Evolutionary conservation across 2,113 vertebrate genomes (phyloP).

Genomic region (Lichenostomus cassidix): DNA sequence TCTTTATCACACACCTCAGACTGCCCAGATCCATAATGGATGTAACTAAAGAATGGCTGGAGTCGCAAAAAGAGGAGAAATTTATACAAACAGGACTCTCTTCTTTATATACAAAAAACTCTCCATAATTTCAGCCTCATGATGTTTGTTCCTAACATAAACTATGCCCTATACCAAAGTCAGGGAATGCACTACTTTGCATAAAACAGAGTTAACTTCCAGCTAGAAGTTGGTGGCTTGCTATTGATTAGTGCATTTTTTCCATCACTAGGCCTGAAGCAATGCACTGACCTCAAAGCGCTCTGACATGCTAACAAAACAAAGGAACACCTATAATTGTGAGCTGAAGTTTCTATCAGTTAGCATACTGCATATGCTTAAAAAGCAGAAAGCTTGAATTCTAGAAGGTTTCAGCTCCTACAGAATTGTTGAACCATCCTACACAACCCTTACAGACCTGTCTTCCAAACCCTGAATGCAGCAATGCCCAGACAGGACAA

Average conservation of each 20-base stretch:
- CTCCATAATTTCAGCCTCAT: background rate
- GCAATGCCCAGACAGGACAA: background rate
- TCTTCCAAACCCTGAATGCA: background rate
- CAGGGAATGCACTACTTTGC: background rate
- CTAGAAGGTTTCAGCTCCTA: background rate
- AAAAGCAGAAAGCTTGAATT: background rate
- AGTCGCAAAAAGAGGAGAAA: background rate
- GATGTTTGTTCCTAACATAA: background rate
- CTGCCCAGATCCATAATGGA: background rate
- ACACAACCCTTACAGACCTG: background rate
- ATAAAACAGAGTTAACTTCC: constrained; percentile 3
- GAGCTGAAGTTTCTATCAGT: background rate
- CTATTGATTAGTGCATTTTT: background rate
- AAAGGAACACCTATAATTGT: background rate
- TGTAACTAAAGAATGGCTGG: background rate
- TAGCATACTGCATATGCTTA: background rate
- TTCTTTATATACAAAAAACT: background rate
- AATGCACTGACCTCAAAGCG: constrained; percentile 10
- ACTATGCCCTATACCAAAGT: background rate
- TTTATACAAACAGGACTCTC: background rate
- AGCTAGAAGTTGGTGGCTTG: constrained; percentile 9
- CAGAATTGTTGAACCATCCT: background rate
- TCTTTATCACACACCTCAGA: background rate
- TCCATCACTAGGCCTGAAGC: constrained; percentile 40
- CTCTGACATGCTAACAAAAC: constrained; percentile 17